Evolutionary conservation across 2,888 invertebrate genomes (phyloP), one percentile per base, ranked within the genome.

Genomic region (Lottia scabra): DNA sequence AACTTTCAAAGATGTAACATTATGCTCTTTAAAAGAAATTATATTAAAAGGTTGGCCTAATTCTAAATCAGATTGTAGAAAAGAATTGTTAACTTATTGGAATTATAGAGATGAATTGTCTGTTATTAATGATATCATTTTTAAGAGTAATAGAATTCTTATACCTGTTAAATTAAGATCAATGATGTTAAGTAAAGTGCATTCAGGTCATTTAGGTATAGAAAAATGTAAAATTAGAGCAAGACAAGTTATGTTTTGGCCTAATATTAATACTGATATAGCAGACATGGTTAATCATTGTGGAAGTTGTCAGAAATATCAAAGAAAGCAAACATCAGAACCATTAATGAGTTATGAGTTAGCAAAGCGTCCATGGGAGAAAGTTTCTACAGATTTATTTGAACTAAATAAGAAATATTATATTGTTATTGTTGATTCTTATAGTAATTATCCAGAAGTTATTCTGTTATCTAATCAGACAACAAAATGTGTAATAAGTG

Each of bases 41-140:
- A 68, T 72, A 62, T 67, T 68, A 16, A 23, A 48, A n/a, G 70
- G 70, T 44, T 71, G 73, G 70, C 73, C 69, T 30, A 65, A 66
- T 27, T 48, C 65, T 30, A 56, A 56, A 8, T 6, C 8, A 64
- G 19, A 66, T 19, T 68, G 73, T 68, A 66, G 46, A 15, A 27
- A 16, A 26, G 38, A 62, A 13, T 45, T 73, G 13, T 15, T 65
- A 30, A 30, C 63, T 30, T 67, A 43, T 65, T 71, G 56, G 56
- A 56, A 56, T 46, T 38, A 68, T 64, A 26, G 23, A 68, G 27
- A 67, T 43, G 16, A 65, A 68, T 72, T 43, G 64, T 63, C 64
- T 67, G n/a, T 43, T 30, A 16, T 26, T 63, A 16, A 65, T 19
- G 62, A 19, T 67, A 56, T 56, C 3, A 26, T 71, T 16, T 65